phyloP scores from a whole-genome alignment of 2,797 vertebrate genomes.

The Vespertilio murinus region DNA sequence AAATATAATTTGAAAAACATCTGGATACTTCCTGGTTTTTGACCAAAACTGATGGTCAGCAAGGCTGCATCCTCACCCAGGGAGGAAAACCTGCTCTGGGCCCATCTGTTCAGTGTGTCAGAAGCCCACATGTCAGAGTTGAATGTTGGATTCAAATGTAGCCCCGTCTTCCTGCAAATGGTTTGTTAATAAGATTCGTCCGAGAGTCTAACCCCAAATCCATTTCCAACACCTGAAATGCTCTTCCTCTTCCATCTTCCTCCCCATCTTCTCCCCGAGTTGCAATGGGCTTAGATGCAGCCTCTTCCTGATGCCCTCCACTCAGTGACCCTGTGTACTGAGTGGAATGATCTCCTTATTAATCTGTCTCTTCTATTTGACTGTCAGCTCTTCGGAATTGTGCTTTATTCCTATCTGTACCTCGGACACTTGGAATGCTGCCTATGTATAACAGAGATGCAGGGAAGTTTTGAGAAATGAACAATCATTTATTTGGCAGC shows the following conservation, averaged over 20 bases:
- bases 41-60: background rate
- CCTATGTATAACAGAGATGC: background rate
- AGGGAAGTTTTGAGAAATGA: background rate
- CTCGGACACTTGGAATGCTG: background rate
- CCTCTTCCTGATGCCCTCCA: background rate
- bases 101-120: rapidly evolving
- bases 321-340: background rate
- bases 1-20: background rate
- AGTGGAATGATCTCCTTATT: background rate
- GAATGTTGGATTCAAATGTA: too few species aligned
- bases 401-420: background rate
- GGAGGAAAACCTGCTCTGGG: background rate
- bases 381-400: background rate
- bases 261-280: rapidly evolving
- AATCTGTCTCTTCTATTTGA: background rate
- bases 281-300: background rate
- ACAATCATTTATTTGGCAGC: background rate
- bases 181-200: background rate
- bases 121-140: background rate
- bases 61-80: too few species aligned
- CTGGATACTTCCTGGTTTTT: background rate
- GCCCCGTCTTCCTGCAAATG: background rate
- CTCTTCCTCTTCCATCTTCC: background rate
- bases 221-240: background rate
- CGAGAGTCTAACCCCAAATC: background rate